Evolutionary conservation across 2,888 invertebrate genomes (phyloP), one percentile per base, ranked within the genome.

Genomic region (Teleogryllus oceanicus): DNA sequence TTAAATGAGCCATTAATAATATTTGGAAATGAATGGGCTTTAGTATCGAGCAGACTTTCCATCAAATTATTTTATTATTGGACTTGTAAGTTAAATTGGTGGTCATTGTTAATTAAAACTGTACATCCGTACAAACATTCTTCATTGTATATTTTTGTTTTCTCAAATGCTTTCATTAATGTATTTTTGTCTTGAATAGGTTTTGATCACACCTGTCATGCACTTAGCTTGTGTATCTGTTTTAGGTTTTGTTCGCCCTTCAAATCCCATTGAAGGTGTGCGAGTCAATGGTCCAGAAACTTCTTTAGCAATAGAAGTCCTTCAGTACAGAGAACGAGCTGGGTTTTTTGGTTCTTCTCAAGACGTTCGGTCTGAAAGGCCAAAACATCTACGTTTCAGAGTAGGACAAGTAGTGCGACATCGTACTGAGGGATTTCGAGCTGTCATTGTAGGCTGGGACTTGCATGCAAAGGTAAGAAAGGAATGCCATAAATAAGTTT

Each of bases 371-470:
- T 84, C 83, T 78, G 85, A 85, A 13, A 84, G 89, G 24, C 86
- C 88, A 2, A 84, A 86, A 2, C 82, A 85, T 78, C 86, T 90
- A 3, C 85, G 86, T 78, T 90, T 85, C 83, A 85, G 88, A 37
- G 86, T 90, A 24, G 90, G 90, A 1, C 89, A 90, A 84, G 89
- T 90, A 50, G 86, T 89, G 74, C 83, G 84, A 80, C 89, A 89
- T 82, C 87, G 87, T 83, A 82, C 83, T 11, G 87, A 86, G 84
- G 87, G 87, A 49, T 89, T 88, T 82, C 84, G 87, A 82, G 90
- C 88, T 2, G 89, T 90, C 16, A 88, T 90, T 78, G 85, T 89
- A 74, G 89, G 89, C 74, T 90, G 90, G 90, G 90, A 90, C 84
- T 84, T 85, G 79, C 83, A 83, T 74, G 88, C 88, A 10, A 86